Evolutionary conservation across 2,113 vertebrate species (phyloP), one percentile per base, ranked within the genome.

Genomic region (Pollachius pollachius): DNA sequence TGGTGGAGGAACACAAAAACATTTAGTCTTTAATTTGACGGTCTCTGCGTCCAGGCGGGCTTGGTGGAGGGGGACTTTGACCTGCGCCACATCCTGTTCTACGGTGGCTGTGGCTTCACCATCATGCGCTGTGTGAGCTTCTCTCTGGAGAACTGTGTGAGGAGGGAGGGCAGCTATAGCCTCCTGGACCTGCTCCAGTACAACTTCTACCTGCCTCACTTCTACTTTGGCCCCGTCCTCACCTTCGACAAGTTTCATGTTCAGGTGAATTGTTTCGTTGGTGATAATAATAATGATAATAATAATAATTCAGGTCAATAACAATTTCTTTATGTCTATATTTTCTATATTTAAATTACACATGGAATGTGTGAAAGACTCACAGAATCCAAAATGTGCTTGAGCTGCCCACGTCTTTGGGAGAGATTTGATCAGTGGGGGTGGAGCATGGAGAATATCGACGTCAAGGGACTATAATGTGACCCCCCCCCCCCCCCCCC

Each of bases 161-260:
- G 23, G 82, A 92, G 92, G 0, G 93, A 94, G 0, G 95, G 94
- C 60, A 94, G 92, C 84, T 97, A 94, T 84, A 95, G 91, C 78
- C 91, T 98, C 68, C 85, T 96, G 0, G 95, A 97, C 76, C 94
- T 99, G 78, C 93, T 99, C 89, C 96, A 96, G 78, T 99, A 98
- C 90, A 99, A 99, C 88, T 99, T 98, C 93, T 99, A 99, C 93
- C 93, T 99, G 83, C 97, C 97, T 0, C 98, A 97, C 92, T 99
- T 99, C 91, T 99, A 96, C 88, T 99, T 98, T 0, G 97, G 97
- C 52, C 97, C 97, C 54, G 86, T 99, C 88, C 97, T 99, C 96
- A 98, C 96, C 0, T 99, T 97, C 61, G 97, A 99, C 72, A 91
- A 89, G 84, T 99, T 95, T 85, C 89, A 95, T 0, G 67, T 88